phyloP scores from a whole-genome alignment of 2,888 invertebrate genomes.

The Hirtodrosophila histrioides region DNA sequence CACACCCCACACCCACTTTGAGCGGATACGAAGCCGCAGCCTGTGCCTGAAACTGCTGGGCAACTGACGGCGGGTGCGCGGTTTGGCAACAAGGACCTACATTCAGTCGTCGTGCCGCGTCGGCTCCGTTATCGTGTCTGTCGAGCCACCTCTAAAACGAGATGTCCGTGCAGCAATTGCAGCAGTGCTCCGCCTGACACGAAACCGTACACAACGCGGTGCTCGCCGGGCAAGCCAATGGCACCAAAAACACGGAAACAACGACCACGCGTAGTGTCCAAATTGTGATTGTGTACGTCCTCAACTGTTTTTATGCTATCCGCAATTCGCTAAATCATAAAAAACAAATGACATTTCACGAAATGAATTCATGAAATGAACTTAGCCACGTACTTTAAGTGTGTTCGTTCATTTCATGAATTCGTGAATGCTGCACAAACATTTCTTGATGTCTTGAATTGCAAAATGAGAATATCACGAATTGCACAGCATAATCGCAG shows the following conservation, averaged over 20 bases:
- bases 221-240: slow-evolving; percentile 34
- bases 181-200: slow-evolving; percentile 73
- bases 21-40: slow-evolving; percentile 32
- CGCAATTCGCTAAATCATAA: too few relatives aligned
- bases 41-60: slow-evolving; percentile 24
- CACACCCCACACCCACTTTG: slow-evolving; percentile 25
- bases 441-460: too few relatives aligned
- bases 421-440: too few relatives aligned
- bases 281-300: slow-evolving; percentile 31
- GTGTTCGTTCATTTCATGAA: too few relatives aligned
- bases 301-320: background rate
- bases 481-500: background rate
- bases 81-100: slow-evolving; percentile 76
- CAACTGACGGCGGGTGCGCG: slow-evolving; percentile 62
- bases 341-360: too few relatives aligned
- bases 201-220: slow-evolving; percentile 65
- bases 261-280: slow-evolving; percentile 65
- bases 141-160: slow-evolving; percentile 59
- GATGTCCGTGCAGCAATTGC: slow-evolving; percentile 59
- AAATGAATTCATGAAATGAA: too few relatives aligned
- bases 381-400: too few relatives aligned
- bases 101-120: slow-evolving; percentile 46
- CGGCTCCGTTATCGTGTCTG: slow-evolving; percentile 38
- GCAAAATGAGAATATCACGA: too few relatives aligned
- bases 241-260: slow-evolving; percentile 63